Base-by-base conservation (phyloP, 2,888 invertebrate genomes). In the Ophion obscuratus region DNA sequence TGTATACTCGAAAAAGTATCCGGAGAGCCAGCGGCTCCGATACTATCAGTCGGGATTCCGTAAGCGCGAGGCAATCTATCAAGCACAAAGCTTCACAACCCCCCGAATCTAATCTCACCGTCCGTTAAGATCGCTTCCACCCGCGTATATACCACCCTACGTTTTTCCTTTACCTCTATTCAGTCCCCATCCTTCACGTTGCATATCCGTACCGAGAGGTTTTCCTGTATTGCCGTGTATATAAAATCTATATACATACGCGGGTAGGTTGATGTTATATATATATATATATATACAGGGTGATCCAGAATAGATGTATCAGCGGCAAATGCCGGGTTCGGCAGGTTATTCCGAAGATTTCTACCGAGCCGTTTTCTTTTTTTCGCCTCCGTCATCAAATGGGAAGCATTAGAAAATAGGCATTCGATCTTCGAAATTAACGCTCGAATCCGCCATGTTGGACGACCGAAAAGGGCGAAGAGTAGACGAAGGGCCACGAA, bases 1-100 rank as follows among this genome's bases (percentile, higher is more conserved):
- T 64, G 24, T 67, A 73, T 44, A n/a, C 53, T 57, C 66, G 71
- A 71, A 79, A 53, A 85, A 79, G 79, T 76, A 44, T 75, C 79
- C 62, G 81, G 81, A 80, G 81, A 74, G 68, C 74, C 40, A 14
- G 59, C 31, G n/a, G 44, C 44, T 59, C 59, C 71, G 87, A 87
- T 86, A 81, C 71, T 87, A 87, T 87, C 87, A 83, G 78, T 53
- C 64, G 73, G 85, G 81, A 87, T 87, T 84, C 86, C 83, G 67
- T 76, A 87, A 81, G 81, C 86, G 71, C 84, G 64, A 83, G 87
- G 84, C 87, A 87, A 87, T 87, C 87, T 87, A 71, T 64, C 59
- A 62, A 59, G 75, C 84, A 87, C 87, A 87, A 87, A 87, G 87
- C 87, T 86, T 85, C 70, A 70, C 78, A 74, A 68, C 71, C 67